Percentiles rank a stretch among this genome's conserved stretches.
phyloP scores from a whole-genome alignment of 2,797 vertebrate species.

The Epinephelus awoara region DNA sequence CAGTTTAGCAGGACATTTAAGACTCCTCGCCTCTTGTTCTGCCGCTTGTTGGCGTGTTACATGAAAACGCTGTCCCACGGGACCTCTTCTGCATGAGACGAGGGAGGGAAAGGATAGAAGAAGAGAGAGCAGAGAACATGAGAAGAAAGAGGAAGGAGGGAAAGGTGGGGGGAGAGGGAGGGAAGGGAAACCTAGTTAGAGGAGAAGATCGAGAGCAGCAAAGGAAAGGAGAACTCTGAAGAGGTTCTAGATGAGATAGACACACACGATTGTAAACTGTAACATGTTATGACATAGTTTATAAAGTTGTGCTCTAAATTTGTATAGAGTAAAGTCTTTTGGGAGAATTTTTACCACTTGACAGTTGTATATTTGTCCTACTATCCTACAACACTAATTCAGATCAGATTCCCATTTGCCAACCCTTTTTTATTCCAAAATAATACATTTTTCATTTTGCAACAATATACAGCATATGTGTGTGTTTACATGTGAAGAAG shows the following conservation, averaged over 20 bases:
- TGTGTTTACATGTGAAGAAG: not conserved
- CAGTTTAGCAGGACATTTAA: slow-evolving; percentile 73
- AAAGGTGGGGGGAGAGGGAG: slow-evolving; percentile 29
- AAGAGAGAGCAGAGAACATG: slow-evolving; percentile 31
- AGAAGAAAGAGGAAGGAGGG: slow-evolving; percentile 23
- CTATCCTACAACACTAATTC: not conserved
- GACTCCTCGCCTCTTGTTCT: slow-evolving; percentile 55
- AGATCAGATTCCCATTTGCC: not conserved
- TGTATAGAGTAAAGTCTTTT: not conserved
- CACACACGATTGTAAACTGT: slow-evolving; percentile 5
- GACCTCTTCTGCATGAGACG: slow-evolving; percentile 50
- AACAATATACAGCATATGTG: not conserved
- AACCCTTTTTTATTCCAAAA: not conserved
- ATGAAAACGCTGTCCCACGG: slow-evolving; percentile 63
- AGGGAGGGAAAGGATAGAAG: slow-evolving; percentile 30
- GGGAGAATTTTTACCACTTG: not conserved
- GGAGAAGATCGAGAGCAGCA: slow-evolving; percentile 35
- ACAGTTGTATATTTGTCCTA: not conserved
- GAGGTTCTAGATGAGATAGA: slow-evolving; percentile 33
- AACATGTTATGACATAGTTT: slow-evolving; percentile 33
- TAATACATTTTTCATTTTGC: slow-evolving; percentile 3
- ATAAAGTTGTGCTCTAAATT: slow-evolving; percentile 10
- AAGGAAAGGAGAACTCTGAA: slow-evolving; percentile 25
- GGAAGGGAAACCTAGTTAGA: slow-evolving; percentile 57
- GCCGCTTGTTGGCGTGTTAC: slow-evolving; percentile 56